Percentiles rank a stretch among this genome's conserved stretches.
Conservation (phyloP, 2,113 vertebrate genomes). For the Probosciger aterrimus region DNA sequence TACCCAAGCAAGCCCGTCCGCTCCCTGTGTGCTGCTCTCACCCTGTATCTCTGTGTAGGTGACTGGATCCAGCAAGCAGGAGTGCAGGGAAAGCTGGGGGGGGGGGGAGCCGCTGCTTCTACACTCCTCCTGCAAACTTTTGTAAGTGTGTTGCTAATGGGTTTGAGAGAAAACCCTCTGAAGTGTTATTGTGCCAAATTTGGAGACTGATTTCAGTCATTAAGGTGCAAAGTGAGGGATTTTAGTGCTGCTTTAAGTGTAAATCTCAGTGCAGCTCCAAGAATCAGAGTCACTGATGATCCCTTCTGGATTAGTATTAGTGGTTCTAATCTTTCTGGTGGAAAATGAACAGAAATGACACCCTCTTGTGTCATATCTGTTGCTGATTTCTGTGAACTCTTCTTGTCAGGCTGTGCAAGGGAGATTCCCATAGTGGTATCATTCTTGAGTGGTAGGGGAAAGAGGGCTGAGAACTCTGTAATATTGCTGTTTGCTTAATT, state of each 20-base stretch:
- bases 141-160: slow-evolving; percentile 5
- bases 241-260: slow-evolving; percentile 18
- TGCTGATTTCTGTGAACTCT: slow-evolving; percentile 13
- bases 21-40: accelerated
- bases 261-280: slow-evolving; percentile 10
- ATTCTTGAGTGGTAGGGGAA: neutral
- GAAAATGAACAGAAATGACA: slow-evolving; percentile 1
- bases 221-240: slow-evolving; percentile 28
- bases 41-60: no score
- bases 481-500: neutral
- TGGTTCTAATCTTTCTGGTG: slow-evolving; percentile 10
- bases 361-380: neutral
- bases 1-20: neutral
- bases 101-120: neutral
- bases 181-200: slow-evolving; percentile 25
- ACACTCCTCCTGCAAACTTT: neutral
- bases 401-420: neutral
- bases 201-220: slow-evolving; percentile 36
- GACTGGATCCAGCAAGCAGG: neutral
- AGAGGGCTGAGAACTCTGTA: neutral
- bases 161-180: slow-evolving; percentile 3
- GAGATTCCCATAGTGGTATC: slow-evolving; percentile 3
- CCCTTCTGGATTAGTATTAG: slow-evolving; percentile 14
- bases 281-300: neutral
- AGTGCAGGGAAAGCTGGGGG: neutral